Evolutionary conservation across 2,888 invertebrate genomes (phyloP).

Genomic region (Megastigmus dorsalis): DNA sequence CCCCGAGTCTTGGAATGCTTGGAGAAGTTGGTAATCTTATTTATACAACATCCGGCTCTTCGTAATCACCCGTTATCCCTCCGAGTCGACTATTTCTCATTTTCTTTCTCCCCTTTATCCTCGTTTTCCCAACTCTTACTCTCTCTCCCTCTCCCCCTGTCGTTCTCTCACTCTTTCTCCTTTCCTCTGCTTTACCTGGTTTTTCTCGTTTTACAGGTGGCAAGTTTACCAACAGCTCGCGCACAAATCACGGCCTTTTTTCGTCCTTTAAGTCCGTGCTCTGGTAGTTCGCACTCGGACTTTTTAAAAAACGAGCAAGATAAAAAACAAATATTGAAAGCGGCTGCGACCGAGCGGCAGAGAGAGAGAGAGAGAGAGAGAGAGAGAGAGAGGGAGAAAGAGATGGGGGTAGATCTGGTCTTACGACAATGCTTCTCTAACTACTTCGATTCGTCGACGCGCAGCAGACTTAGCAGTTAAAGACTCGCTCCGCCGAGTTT

Average conservation of each 20-base stretch:
- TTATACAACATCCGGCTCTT: constrained; percentile 37
- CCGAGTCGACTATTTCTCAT: constrained; percentile 39
- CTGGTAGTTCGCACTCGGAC: not conserved
- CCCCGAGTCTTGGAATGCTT: not conserved
- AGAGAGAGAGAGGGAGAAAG: not conserved
- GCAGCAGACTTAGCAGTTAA: constrained; percentile 10
- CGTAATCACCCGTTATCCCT: constrained; percentile 43
- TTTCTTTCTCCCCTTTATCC: constrained; percentile 22
- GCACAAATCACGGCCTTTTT: constrained; percentile 24
- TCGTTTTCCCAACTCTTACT: too few species aligned
- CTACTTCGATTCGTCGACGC: constrained; percentile 14
- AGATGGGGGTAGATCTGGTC: not conserved
- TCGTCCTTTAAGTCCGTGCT: not conserved
- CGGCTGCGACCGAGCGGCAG: too few species aligned
- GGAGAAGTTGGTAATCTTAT: constrained; percentile 41
- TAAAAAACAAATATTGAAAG: too few species aligned
- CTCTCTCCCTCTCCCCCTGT: too few species aligned
- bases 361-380: too few species aligned
- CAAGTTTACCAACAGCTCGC: not conserved
- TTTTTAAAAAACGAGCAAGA: too few species aligned
- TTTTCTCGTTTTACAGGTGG: not conserved
- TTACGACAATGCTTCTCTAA: not conserved
- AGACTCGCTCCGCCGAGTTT: not conserved
- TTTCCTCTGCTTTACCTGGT: not conserved
- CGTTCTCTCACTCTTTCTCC: too few species aligned